Percentiles rank a stretch among this genome's conserved stretches.
These are phyloP conservation scores for Bolborhynchus lineola DNA, from an alignment of 2,113 vertebrate species.

Conservation along the genomic window DNA sequence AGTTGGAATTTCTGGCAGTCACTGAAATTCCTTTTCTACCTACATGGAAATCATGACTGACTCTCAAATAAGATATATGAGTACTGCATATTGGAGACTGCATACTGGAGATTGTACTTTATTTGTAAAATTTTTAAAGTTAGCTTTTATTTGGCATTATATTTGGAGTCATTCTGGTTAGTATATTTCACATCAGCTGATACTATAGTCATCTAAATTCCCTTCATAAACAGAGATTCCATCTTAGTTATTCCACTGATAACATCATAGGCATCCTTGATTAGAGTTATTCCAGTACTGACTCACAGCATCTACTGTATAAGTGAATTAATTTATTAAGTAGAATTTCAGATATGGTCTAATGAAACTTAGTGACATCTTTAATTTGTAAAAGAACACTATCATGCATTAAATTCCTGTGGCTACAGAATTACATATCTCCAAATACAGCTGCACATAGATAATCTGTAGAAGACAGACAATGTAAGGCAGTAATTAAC, in stretches of 20 bases:
- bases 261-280: not conserved
- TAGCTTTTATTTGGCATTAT: not conserved
- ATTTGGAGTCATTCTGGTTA: not conserved
- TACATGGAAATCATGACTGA: not conserved
- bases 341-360: not conserved
- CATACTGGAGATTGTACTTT: not conserved
- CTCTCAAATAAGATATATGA: not conserved
- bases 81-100: not conserved
- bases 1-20: slow-evolving; percentile 35
- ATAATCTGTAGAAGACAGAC: not conserved
- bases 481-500: not conserved
- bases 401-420: not conserved
- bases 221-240: not conserved
- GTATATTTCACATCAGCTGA: not conserved
- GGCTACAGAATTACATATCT: not conserved
- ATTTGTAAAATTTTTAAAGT: not conserved
- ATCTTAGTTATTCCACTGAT: not conserved
- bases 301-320: not conserved
- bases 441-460: not conserved
- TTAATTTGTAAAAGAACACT: not conserved
- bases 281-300: not conserved
- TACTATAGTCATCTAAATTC: not conserved
- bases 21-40: slow-evolving; percentile 20
- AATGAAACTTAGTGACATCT: not conserved
- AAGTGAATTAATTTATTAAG: not conserved